These are phyloP conservation scores for Parapsyche elsis DNA, from an alignment of 1,140 invertebrate genomes.

Conservation along the genomic window DNA sequence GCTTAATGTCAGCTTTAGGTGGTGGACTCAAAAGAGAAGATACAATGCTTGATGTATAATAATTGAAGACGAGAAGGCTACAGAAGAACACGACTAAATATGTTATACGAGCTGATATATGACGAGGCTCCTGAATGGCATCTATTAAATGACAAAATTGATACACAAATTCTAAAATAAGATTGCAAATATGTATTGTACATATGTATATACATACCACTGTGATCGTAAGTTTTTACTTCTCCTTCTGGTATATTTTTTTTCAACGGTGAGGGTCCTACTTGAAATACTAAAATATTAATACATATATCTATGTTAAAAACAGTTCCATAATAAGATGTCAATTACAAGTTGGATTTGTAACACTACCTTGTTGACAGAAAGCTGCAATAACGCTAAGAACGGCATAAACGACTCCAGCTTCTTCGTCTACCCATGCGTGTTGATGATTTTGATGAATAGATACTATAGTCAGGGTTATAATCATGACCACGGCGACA, in stretches of 20 bases:
- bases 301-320: not conserved
- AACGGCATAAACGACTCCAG: not conserved
- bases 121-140: conserved; percentile 29
- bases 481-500: conserved; percentile 1
- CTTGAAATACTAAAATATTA: not conserved
- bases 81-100: conserved; percentile 61
- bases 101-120: conserved; percentile 54
- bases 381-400: conserved; percentile 48
- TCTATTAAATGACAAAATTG: conserved; percentile 14
- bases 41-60: conserved; percentile 66
- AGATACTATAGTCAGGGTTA: conserved; percentile 25
- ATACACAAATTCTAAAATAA: not conserved
- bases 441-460: conserved; percentile 29
- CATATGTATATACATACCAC: not conserved
- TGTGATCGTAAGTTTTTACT: not conserved
- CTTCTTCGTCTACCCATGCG: not conserved
- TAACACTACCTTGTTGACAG: conserved; percentile 48
- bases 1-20: conserved; percentile 58
- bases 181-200: not conserved
- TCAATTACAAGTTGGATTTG: not conserved
- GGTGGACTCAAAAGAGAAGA: conserved; percentile 64
- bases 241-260: not conserved
- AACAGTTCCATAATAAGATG: not conserved
- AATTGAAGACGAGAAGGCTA: conserved; percentile 65
- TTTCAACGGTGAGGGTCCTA: conserved; percentile 17